Evolutionary conservation across 1,140 invertebrate genomes (phyloP), one percentile per base, ranked within the genome.

Genomic region (Popillia japonica): DNA sequence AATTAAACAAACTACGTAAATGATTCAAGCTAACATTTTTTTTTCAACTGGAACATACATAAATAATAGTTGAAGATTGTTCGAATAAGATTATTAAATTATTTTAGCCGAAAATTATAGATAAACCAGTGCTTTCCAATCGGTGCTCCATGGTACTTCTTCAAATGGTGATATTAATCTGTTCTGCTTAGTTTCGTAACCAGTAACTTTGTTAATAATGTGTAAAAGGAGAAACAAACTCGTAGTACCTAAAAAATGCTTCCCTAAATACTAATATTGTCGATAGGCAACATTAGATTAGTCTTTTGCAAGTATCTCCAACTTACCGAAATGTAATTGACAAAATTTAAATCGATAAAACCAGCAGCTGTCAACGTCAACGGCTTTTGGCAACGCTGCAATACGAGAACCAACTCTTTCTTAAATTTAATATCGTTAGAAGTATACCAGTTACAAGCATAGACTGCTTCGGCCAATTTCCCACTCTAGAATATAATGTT

Each of bases 401-500:
- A 55, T 17, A 76, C 40, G 0, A 76, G 11, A 27, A 76, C 17
- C 10, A 76, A 55, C 6, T 20, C 75, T 23, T 55, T 76, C 20
- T 40, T 27, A 0, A 76, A 76, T 8, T 27, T 40, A 6, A 48
- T 27, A 34, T 76, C 27, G 23, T 48, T 8, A 8, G 14, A 27
- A 7, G 27, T 17, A 22, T 48, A 14, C 75, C 75, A 76, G n/a
- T 76, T 40, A 7, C 75, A 48, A 6, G 23, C 42, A 14, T 48
- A 76, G 8, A 76, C 40, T 11, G 41, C 75, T 0, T 76, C 44
- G 1, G 75, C 41, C 20, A 76, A 23, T 14, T 44, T 27, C 9
- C 34, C 75, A 55, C 75, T 76, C 75, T 76, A n/a, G 55, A 76
- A 27, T 17, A 74, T 41, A 20, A 68, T 20, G n/a, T n/a, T n/a